A percentile compares a stretch with the other conserved stretches of the same genome.
Evolutionary conservation across 2,888 invertebrate species (phyloP).

Genomic region (Nemapogon koenigi): DNA sequence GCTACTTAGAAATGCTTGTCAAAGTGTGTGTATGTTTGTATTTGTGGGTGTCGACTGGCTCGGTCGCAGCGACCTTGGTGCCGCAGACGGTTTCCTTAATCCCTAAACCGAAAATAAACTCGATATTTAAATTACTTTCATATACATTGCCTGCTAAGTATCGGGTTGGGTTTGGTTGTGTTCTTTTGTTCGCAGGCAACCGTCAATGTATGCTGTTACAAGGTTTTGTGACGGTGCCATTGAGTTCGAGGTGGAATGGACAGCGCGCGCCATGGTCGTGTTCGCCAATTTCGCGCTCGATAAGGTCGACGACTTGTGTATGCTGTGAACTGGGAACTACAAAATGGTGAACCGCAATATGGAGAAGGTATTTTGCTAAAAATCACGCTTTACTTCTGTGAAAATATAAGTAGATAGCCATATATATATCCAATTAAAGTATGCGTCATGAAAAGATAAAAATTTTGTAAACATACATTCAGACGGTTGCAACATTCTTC

Average conservation of each 20-base stretch:
- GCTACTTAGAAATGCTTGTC: not conserved
- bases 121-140: not conserved
- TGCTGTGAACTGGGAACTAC: not conserved
- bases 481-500: too few relatives aligned
- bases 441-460: too few relatives aligned
- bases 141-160: conserved; percentile 1
- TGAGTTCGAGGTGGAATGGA: conserved; percentile 2
- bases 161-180: not conserved
- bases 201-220: not conserved
- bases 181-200: not conserved
- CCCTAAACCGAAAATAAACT: not conserved
- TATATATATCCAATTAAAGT: too few relatives aligned
- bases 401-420: too few relatives aligned
- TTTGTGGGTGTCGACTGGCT: conserved; percentile 3
- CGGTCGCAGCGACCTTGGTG: conserved; percentile 4
- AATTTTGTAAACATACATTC: too few relatives aligned
- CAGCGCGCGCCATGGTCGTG: conserved; percentile 9
- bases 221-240: not conserved
- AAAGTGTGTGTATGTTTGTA: conserved; percentile 2
- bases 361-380: not conserved
- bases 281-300: conserved; percentile 11
- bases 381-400: too few relatives aligned
- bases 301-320: conserved; percentile 8
- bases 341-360: not conserved
- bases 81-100: conserved; percentile 4